Percentiles rank a stretch among this genome's conserved stretches.
phyloP scores from a whole-genome alignment of 2,113 vertebrate genomes.

The Laterallus jamaicensis region DNA sequence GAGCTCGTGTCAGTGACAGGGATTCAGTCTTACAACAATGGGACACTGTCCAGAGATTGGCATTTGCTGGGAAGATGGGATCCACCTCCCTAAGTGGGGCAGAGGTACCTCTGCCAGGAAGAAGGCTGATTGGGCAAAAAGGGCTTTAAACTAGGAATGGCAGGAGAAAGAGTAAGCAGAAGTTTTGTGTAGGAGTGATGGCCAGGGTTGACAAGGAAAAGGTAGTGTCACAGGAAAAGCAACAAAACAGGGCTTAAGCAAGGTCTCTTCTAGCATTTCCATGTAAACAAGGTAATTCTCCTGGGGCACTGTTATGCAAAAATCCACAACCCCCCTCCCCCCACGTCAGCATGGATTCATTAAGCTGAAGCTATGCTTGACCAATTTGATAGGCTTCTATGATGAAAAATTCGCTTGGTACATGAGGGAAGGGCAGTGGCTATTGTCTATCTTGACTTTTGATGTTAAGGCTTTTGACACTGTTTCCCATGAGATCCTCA shows the following conservation, averaged over 20 bases:
- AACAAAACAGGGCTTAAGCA: not conserved
- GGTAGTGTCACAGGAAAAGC: not conserved
- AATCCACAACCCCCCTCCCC: too few species aligned
- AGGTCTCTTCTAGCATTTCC: not conserved
- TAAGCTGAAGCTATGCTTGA: not conserved
- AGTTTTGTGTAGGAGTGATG: not conserved
- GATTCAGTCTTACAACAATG: not conserved
- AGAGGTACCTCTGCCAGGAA: not conserved
- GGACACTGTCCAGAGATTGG: not conserved
- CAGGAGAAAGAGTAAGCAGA: not conserved
- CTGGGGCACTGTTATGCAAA: not conserved
- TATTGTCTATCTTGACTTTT: not conserved
- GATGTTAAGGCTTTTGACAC: not conserved
- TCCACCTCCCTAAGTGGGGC: not conserved
- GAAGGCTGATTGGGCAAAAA: not conserved
- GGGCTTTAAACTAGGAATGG: not conserved
- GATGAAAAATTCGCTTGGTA: not conserved
- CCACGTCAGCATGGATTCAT: not conserved
- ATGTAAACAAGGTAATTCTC: not conserved
- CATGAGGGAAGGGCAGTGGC: not conserved
- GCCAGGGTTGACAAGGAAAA: not conserved
- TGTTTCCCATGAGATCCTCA: not conserved
- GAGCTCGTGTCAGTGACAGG: not conserved
- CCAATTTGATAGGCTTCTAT: not conserved
- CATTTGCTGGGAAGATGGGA: not conserved